These are phyloP conservation scores for Tetragnatha montana DNA, from an alignment of 2,888 invertebrate species.

Conservation along the genomic window DNA sequence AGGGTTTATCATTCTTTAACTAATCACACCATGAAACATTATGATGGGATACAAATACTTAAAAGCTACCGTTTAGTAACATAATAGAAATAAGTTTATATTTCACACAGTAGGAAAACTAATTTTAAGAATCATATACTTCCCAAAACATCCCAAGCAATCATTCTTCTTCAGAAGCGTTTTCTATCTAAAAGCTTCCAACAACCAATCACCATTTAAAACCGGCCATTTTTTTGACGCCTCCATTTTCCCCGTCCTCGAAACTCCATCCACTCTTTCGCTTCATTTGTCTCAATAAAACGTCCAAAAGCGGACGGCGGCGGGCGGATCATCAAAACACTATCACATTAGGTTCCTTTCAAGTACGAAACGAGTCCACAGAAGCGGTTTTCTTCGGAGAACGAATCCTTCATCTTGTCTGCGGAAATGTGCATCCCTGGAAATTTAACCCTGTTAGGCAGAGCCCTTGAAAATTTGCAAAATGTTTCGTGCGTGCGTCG, in stretches of 20 bases:
- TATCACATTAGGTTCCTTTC: neutral
- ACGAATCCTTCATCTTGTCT: slow-evolving; percentile 12
- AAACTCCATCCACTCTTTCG: neutral
- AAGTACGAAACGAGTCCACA: too few relatives aligned
- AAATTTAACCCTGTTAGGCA: neutral
- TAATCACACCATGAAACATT: too few relatives aligned
- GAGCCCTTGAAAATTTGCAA: neutral
- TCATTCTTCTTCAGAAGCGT: neutral
- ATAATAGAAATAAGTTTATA: too few relatives aligned
- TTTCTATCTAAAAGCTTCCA: neutral
- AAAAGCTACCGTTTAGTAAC: too few relatives aligned
- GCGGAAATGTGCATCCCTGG: neutral
- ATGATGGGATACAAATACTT: too few relatives aligned
- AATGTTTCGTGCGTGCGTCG: neutral
- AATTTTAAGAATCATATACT: too few relatives aligned
- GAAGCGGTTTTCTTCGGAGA: neutral
- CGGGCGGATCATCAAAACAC: slow-evolving; percentile 22
- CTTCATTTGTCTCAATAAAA: slow-evolving; percentile 38
- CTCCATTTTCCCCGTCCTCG: neutral
- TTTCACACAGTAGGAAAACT: too few relatives aligned
- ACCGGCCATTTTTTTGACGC: neutral
- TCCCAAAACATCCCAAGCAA: neutral
- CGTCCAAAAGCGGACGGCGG: neutral
- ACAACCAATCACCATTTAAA: neutral
- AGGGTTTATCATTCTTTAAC: too few relatives aligned